Conservation (phyloP, 2,888 invertebrate species). For the Rotaria sp. region DNA sequence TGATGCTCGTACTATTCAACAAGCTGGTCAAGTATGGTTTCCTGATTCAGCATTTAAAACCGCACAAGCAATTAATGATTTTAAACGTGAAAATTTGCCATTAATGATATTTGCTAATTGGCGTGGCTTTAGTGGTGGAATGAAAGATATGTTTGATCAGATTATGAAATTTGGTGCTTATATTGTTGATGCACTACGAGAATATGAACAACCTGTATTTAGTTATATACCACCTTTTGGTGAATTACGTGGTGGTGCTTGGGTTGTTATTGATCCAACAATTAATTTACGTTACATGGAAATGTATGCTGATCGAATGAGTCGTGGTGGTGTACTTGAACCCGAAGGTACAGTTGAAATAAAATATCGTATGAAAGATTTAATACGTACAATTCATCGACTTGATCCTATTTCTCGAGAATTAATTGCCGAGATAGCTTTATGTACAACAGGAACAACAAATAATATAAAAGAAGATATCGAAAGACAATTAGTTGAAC, state of each 20-base stretch:
- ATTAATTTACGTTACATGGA: constrained; percentile 94
- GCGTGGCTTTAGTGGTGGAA: constrained; percentile 97
- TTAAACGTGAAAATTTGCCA: constrained; percentile 83
- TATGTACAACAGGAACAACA: background rate
- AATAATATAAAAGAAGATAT: constrained; percentile 51
- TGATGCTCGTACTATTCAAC: constrained; percentile 67
- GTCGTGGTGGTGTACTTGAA: constrained; percentile 86
- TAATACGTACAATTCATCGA: constrained; percentile 80
- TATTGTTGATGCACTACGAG: constrained; percentile 85
- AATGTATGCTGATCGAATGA: constrained; percentile 90
- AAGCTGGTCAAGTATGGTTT: constrained; percentile 95
- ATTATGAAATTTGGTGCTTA: constrained; percentile 96
- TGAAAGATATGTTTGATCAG: constrained; percentile 72
- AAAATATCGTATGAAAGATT: constrained; percentile 82
- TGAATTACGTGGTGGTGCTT: constrained; percentile 92
- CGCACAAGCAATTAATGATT: constrained; percentile 92
- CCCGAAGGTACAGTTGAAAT: constrained; percentile 95
- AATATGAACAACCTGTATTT: constrained; percentile 81
- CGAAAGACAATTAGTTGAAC: constrained; percentile 66
- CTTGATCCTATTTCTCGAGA: constrained; percentile 53
- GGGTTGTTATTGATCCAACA: constrained; percentile 90
- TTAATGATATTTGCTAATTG: constrained; percentile 97
- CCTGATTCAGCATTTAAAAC: constrained; percentile 99
- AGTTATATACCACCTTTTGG: constrained; percentile 94
- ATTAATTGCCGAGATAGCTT: constrained; percentile 40